Conservation (phyloP, 2,888 invertebrate genomes). For the Buathra laborator region DNA sequence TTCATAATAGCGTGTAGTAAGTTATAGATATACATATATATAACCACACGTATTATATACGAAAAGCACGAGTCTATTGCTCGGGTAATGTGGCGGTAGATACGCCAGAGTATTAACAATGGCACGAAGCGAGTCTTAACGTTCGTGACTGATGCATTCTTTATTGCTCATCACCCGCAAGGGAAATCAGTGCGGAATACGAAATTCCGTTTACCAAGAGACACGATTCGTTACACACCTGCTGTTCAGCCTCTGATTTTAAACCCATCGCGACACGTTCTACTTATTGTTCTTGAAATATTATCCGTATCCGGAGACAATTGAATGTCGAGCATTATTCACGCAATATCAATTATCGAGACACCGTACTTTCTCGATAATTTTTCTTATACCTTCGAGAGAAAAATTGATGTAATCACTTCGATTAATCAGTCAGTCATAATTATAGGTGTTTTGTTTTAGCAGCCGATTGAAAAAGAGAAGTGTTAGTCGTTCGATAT, state of each 20-base stretch:
- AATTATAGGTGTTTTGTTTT: no score
- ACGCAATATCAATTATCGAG: not conserved
- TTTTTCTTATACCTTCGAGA: not conserved
- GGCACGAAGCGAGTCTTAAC: conserved; percentile 48
- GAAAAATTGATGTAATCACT: no score
- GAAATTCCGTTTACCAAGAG: conserved; percentile 30
- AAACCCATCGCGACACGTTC: conserved; percentile 27
- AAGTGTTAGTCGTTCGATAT: no score
- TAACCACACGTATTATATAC: not conserved
- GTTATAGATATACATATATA: conserved; percentile 4
- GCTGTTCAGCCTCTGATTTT: conserved; percentile 29
- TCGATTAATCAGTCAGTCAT: not conserved
- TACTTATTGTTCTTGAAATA: not conserved
- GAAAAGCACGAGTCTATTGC: not conserved
- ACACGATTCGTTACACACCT: not conserved
- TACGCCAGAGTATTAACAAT: conserved; percentile 52
- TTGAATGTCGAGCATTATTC: not conserved
- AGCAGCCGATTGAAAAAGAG: no score
- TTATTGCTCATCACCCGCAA: conserved; percentile 57
- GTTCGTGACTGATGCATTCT: conserved; percentile 62
- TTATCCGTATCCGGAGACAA: not conserved
- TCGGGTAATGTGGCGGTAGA: conserved; percentile 26
- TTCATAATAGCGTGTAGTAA: not conserved
- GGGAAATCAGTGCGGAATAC: conserved; percentile 65
- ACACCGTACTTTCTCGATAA: not conserved